phyloP scores from a whole-genome alignment of 2,113 vertebrate genomes.

The Pollachius pollachius region DNA sequence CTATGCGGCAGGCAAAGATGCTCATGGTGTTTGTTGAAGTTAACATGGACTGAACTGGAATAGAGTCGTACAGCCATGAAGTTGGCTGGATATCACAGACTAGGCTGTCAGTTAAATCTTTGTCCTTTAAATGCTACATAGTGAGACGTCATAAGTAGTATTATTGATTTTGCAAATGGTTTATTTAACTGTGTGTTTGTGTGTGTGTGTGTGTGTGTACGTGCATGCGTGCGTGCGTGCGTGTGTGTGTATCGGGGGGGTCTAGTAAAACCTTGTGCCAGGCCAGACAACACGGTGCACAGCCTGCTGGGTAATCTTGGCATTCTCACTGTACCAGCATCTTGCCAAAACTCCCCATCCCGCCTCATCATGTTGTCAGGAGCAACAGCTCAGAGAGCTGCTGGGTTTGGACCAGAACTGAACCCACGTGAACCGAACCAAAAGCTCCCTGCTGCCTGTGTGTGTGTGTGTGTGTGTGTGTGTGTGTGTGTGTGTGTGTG shows the following conservation, averaged over 20 bases:
- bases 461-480: constrained; percentile 4
- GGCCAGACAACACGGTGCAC: constrained; percentile 24
- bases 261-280: constrained; percentile 45
- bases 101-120: neutral
- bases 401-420: constrained; percentile 53
- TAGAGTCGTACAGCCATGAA: no score
- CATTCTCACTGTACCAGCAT: constrained; percentile 28
- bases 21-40: no score
- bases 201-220: neutral
- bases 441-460: neutral
- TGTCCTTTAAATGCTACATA: neutral
- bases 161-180: neutral
- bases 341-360: constrained; percentile 39
- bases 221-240: constrained; percentile 1
- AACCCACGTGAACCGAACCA: constrained; percentile 39
- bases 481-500: neutral
- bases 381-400: constrained; percentile 57
- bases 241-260: neutral
- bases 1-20: no score
- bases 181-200: neutral
- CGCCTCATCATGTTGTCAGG: constrained; percentile 49
- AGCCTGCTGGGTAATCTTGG: constrained; percentile 46
- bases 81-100: no score
- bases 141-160: neutral
- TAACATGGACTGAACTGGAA: no score